Evolutionary conservation across 1,140 invertebrate genomes (phyloP), one percentile per base, ranked within the genome.

Genomic region (Leptopilina boulardi): DNA sequence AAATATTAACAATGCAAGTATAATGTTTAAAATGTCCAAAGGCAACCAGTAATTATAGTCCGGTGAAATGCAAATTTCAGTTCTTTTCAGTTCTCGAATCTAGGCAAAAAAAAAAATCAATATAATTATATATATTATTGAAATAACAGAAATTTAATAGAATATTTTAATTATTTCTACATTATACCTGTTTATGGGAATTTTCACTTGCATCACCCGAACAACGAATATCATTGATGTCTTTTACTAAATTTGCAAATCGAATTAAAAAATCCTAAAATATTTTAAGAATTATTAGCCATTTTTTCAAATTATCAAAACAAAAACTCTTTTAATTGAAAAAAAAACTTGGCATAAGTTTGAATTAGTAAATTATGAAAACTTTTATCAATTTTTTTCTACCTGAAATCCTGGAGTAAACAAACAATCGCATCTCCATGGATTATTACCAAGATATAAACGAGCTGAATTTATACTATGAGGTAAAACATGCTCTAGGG

Each of bases 341-440:
- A 3, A 34, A 34, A 34, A 38, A 38, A 38, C 9, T 38, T 38
- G 9, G 30, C 30, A 2, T 38, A 38, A 2, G n/a, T n/a, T n/a
- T n/a, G 5, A 38, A 38, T 38, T 38, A 38, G 8, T 38, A 38
- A 13, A 30, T 11, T 30, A 4, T 21, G n/a, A 26, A n/a, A 6
- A 23, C 21, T 1, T 26, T 10, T n/a, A 42, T 34, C 15, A 54
- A 54, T 15, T 44, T 0, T 76, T 10, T 75, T 26, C 11, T 79
- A 79, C 82, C 71, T 83, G 80, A 77, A 83, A 83, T 26, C 93
- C 91, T 15, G 95, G 95, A 5, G 94, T 95, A 83, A 95, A 96
- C 42, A 93, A 91, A 80, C 96, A 97, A 82, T 96, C 95, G 85
- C 96, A 97, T 74, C 93, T 92, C 95, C 95, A 97, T 0, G 95